Evolutionary conservation across 2,113 vertebrate species (phyloP).

Genomic region (Myanophis thanlyinensis): DNA sequence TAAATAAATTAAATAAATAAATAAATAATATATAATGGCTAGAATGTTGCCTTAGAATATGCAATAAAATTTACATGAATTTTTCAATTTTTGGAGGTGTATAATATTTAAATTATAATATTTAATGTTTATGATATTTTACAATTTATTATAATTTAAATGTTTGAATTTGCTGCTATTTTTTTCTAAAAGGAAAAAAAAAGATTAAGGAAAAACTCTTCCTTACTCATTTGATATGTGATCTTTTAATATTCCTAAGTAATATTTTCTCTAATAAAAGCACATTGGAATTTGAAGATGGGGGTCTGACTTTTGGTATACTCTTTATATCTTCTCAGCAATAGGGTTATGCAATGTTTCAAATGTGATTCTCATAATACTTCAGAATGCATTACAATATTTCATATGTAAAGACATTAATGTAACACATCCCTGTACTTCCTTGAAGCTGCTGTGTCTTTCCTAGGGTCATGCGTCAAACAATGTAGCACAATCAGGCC

Average conservation of each 20-base stretch:
- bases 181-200: too few species aligned
- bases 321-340: not conserved
- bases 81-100: not conserved
- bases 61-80: not conserved
- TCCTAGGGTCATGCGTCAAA: not conserved
- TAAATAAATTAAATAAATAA: too few species aligned
- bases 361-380: not conserved
- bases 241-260: not conserved
- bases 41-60: not conserved
- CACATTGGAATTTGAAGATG: not conserved
- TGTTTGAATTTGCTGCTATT: not conserved
- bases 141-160: not conserved
- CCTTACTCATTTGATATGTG: not conserved
- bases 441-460: not conserved
- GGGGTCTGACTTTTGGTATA: not conserved
- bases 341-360: not conserved
- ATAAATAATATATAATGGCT: not conserved
- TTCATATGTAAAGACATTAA: not conserved
- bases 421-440: not conserved
- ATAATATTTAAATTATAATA: not conserved
- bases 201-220: too few species aligned
- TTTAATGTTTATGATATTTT: not conserved
- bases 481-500: not conserved
- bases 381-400: not conserved
- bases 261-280: not conserved